A percentile compares a stretch with the other conserved stretches of the same genome.
These are phyloP conservation scores for Pandion haliaetus DNA, from an alignment of 2,113 vertebrate genomes.

Conservation along the genomic window DNA sequence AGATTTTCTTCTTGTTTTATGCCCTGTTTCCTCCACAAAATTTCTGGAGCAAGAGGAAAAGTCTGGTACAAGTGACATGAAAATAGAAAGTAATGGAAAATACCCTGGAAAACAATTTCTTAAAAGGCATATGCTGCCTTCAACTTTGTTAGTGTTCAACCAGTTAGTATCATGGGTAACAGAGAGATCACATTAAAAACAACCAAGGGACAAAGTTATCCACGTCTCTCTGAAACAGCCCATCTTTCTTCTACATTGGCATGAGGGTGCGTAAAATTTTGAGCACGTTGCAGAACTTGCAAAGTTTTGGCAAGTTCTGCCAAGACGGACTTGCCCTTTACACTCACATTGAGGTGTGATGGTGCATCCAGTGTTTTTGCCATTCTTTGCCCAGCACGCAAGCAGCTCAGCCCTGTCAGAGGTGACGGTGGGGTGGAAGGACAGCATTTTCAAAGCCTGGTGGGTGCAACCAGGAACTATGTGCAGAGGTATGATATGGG, in stretches of 20 bases:
- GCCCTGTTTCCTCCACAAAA: background rate
- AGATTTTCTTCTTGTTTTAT: background rate
- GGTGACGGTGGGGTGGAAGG: background rate
- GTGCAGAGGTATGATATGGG: background rate
- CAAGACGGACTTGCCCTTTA: rapidly evolving
- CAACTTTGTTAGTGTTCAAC: rapidly evolving
- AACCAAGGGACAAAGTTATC: background rate
- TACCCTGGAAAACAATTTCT: background rate
- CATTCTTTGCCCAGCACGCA: background rate
- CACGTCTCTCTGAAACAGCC: rapidly evolving
- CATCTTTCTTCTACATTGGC: rapidly evolving
- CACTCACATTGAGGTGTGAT: rapidly evolving
- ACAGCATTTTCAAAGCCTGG: background rate
- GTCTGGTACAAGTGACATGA: rapidly evolving
- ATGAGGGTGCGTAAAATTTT: rapidly evolving
- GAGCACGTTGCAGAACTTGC: rapidly evolving
- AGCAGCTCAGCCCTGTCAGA: background rate
- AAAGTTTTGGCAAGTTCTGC: background rate
- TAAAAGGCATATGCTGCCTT: rapidly evolving
- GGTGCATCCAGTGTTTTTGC: rapidly evolving
- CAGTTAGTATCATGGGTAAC: rapidly evolving
- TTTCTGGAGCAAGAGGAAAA: background rate
- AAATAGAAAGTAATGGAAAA: background rate
- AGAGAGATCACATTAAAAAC: rapidly evolving
- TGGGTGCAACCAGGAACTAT: slow-evolving; percentile 27